Base-by-base conservation (phyloP, 1,140 invertebrate species). In the Microplitis demolitor region DNA sequence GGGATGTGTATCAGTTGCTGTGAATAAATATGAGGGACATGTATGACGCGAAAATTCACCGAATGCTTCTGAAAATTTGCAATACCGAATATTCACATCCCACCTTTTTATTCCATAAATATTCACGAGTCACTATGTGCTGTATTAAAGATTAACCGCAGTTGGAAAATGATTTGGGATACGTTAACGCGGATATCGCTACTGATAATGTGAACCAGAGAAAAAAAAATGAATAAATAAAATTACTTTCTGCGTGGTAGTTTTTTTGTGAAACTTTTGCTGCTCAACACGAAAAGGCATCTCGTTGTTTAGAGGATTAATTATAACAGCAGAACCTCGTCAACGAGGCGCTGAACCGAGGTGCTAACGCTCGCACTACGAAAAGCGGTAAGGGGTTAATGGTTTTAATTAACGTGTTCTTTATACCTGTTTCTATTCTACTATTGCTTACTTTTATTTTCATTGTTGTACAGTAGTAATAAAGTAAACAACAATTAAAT, bases 1-100 rank as follows among this genome's bases (percentile, higher is more conserved):
- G 45, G 50, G 60, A 61, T 51, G 16, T 71, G 45, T 71, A 71
- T 71, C 69, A 53, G 37, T 13, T 24, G 14, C 14, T 13, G 13
- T 53, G 51, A 71, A 60, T 53, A 71, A 71, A 71, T 35, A 71
- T 13, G 5, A 31, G 66, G 51, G 68, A 69, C 53, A 69, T 58
- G 61, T 13, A 61, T 24, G 13, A 60, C 35, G 24, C 16, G 8
- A 35, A 69, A 14, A 24, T 60, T 61, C 58, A 24, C 33, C n/a
- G 60, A 63, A 50, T 58, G 50, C 35, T 39, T 51, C 4, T 45
- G 14, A 13, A 34, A 69, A 71, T 45, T 68, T 68, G 51, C 54
- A 34, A 4, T 39, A 4, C 14, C 31, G 33, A 56, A 60, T 60
- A 60, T 69, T 60, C 67, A 45, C 56, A 13, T 51, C 39, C 14